phyloP scores from a whole-genome alignment of 2,888 invertebrate genomes.

The Lucinisca nassula region DNA sequence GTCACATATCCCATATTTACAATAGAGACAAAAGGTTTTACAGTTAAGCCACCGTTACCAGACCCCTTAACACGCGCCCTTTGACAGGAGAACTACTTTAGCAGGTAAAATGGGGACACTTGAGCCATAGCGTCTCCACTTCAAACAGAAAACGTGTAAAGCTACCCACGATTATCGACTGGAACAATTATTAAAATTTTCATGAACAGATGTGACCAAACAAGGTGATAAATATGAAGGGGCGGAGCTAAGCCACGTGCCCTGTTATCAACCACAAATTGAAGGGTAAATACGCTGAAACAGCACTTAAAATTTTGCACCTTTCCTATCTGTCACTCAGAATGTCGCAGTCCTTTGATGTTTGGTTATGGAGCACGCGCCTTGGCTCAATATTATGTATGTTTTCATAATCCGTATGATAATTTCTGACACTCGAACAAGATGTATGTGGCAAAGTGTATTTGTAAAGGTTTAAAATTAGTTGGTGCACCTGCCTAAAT shows the following conservation, averaged over 20 bases:
- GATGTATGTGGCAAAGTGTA: conserved; percentile 57
- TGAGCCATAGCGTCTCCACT: conserved; percentile 34
- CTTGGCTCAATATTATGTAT: conserved; percentile 53
- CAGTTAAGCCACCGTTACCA: conserved; percentile 56
- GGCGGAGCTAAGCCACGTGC: conserved; percentile 58
- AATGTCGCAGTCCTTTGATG: conserved; percentile 27
- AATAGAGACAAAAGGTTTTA: conserved; percentile 56
- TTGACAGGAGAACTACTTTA: conserved; percentile 37
- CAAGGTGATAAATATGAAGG: conserved; percentile 18
- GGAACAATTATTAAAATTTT: conserved; percentile 12
- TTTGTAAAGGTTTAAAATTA: conserved; percentile 31
- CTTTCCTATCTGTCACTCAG: conserved; percentile 8
- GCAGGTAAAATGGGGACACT: conserved; percentile 46
- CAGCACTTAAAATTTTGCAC: conserved; percentile 12
- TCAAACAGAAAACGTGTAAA: conserved; percentile 49
- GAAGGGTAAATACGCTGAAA: not conserved
- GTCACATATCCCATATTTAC: conserved; percentile 9
- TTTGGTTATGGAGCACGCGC: conserved; percentile 56
- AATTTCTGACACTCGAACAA: conserved; percentile 47
- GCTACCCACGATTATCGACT: not conserved
- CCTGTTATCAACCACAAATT: conserved; percentile 5
- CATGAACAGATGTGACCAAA: conserved; percentile 48
- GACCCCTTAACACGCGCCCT: conserved; percentile 44
- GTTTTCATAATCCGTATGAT: conserved; percentile 64
- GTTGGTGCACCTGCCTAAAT: conserved; percentile 50